Conservation (phyloP, 1,140 invertebrate species). For the Brachionus angularis region DNA sequence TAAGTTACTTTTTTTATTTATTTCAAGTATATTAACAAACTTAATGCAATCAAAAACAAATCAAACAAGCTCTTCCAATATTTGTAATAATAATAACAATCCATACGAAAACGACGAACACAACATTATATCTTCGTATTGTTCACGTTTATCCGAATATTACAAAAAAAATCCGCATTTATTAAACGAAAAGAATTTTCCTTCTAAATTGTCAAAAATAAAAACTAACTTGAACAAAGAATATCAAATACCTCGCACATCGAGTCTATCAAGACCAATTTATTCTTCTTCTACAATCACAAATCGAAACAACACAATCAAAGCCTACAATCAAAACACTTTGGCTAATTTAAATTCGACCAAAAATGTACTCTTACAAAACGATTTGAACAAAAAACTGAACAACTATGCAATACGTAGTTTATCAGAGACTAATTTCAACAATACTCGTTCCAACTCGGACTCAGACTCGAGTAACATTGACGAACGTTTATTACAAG, state of each 20-base stretch:
- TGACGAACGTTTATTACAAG: slow-evolving; percentile 73
- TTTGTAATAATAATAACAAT: no score
- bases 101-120: no score
- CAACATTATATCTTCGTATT: no score
- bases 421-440: slow-evolving; percentile 47
- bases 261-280: slow-evolving; percentile 18
- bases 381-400: slow-evolving; percentile 45
- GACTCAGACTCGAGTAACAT: slow-evolving; percentile 68
- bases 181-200: no score
- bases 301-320: slow-evolving; percentile 45
- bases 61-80: no score
- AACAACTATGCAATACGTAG: slow-evolving; percentile 49
- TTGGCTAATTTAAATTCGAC: slow-evolving; percentile 49
- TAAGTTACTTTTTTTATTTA: no score
- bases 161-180: no score
- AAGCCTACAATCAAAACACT: slow-evolving; percentile 49
- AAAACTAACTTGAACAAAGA: neutral
- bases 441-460: slow-evolving; percentile 26
- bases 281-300: no score
- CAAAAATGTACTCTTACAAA: slow-evolving; percentile 41
- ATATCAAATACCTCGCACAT: neutral
- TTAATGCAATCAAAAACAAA: no score
- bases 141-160: no score
- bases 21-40: no score
- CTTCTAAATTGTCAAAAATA: neutral